These are phyloP conservation scores for Leuctra nigra DNA, from an alignment of 2,888 invertebrate genomes.

Conservation along the genomic window DNA sequence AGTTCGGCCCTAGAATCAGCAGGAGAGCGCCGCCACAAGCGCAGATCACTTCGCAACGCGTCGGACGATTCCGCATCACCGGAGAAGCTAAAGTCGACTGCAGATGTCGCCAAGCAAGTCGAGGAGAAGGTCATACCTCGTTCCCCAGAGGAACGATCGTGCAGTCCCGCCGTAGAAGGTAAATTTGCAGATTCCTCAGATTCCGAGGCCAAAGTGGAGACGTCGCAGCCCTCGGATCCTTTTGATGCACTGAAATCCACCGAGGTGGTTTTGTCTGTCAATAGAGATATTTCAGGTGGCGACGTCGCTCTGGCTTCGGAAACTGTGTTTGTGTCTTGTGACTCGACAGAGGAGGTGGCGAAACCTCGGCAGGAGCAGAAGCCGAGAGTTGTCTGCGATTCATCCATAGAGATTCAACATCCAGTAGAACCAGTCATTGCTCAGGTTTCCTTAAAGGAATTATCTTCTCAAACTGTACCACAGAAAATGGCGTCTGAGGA, in stretches of 20 bases:
- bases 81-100: background rate
- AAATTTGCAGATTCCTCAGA: background rate
- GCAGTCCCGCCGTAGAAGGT: background rate
- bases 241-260: background rate
- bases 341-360: background rate
- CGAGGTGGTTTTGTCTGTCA: background rate
- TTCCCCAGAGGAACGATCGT: background rate
- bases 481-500: too few relatives aligned
- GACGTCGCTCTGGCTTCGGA: background rate
- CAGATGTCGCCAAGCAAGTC: background rate
- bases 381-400: too few relatives aligned
- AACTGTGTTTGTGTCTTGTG: background rate
- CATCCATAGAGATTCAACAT: too few relatives aligned
- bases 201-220: background rate
- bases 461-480: too few relatives aligned
- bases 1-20: background rate
- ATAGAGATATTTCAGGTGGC: background rate
- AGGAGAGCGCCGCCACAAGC: background rate
- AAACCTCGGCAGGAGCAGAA: conserved; percentile 40
- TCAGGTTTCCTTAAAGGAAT: too few relatives aligned
- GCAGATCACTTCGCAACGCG: conserved; percentile 1
- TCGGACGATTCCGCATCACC: conserved; percentile 19
- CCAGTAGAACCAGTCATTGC: too few relatives aligned
- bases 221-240: background rate
- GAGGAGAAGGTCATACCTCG: background rate